These are phyloP conservation scores for Caretta caretta DNA, from an alignment of 2,113 vertebrate genomes.

Conservation along the genomic window DNA sequence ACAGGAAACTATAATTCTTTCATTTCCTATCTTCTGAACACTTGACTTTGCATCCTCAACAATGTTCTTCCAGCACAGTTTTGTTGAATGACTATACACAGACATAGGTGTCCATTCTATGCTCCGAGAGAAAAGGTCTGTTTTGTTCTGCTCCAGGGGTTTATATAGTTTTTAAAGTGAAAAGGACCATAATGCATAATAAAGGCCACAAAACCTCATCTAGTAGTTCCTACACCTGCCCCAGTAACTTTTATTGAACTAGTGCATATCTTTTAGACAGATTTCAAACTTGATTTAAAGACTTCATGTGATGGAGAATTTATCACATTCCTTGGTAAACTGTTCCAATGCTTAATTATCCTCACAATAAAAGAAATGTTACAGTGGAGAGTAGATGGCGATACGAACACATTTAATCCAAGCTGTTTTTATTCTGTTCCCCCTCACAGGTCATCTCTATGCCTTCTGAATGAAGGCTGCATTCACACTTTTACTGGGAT, in stretches of 20 bases:
- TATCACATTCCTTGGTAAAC: neutral
- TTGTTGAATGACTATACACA: neutral
- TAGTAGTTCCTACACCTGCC: neutral
- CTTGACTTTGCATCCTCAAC: neutral
- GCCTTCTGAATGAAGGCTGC: neutral
- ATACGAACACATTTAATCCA: neutral
- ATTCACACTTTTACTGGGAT: neutral
- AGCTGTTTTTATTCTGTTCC: neutral
- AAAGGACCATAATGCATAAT: neutral
- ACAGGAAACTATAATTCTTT: neutral
- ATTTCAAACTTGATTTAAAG: neutral
- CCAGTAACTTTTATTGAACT: neutral
- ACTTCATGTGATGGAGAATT: neutral
- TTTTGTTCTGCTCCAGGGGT: neutral
- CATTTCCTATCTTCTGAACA: neutral
- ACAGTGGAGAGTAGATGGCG: neutral
- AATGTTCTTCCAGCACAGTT: neutral
- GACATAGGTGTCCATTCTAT: neutral
- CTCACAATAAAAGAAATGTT: neutral
- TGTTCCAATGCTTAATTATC: neutral
- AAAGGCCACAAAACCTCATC: neutral
- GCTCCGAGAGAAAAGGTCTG: neutral
- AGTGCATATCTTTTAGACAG: neutral
- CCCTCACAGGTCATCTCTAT: accelerated
- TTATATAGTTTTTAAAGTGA: neutral